A percentile compares a stretch with the other conserved stretches of the same genome.
phyloP scores from a whole-genome alignment of 1,140 invertebrate genomes.

The Popillia japonica region DNA sequence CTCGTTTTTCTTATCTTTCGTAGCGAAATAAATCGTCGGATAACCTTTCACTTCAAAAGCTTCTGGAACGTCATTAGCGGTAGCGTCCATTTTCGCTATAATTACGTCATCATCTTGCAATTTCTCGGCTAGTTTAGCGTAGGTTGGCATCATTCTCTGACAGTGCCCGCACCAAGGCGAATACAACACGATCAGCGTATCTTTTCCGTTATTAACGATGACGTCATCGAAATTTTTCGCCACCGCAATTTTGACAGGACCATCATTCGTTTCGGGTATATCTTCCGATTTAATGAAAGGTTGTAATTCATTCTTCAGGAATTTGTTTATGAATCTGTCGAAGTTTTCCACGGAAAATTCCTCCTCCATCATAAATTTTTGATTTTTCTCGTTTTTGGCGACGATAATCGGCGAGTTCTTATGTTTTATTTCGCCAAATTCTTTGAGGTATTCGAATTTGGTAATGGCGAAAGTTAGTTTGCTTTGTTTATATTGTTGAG shows the following conservation, averaged over 20 bases:
- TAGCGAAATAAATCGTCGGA: slow-evolving; percentile 94
- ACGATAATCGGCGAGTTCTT: slow-evolving; percentile 88
- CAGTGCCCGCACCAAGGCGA: slow-evolving; percentile 98
- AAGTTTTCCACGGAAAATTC: slow-evolving; percentile 90
- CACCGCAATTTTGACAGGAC: slow-evolving; percentile 83
- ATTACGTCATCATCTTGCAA: slow-evolving; percentile 81
- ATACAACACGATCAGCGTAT: slow-evolving; percentile 95
- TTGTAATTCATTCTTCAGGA: slow-evolving; percentile 82
- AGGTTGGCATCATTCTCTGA: slow-evolving; percentile 90
- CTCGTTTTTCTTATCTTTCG: slow-evolving; percentile 80
- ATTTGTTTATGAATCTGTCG: slow-evolving; percentile 83
- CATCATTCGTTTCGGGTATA: slow-evolving; percentile 82
- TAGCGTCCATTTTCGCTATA: slow-evolving; percentile 97
- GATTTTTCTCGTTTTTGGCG: slow-evolving; percentile 77
- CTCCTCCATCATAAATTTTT: slow-evolving; percentile 87
- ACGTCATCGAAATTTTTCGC: slow-evolving; percentile 96
- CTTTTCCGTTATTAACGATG: slow-evolving; percentile 89
- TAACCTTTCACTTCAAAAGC: slow-evolving; percentile 89
- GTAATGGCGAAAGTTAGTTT: slow-evolving; percentile 84
- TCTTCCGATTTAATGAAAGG: slow-evolving; percentile 94
- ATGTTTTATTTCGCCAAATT: slow-evolving; percentile 70
- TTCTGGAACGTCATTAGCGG: slow-evolving; percentile 91
- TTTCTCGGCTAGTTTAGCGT: slow-evolving; percentile 90
- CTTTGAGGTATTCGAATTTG: slow-evolving; percentile 86
- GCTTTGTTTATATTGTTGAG: slow-evolving; percentile 75